Conservation (phyloP, 2,797 vertebrate genomes). For the Chaunax sp. region DNA sequence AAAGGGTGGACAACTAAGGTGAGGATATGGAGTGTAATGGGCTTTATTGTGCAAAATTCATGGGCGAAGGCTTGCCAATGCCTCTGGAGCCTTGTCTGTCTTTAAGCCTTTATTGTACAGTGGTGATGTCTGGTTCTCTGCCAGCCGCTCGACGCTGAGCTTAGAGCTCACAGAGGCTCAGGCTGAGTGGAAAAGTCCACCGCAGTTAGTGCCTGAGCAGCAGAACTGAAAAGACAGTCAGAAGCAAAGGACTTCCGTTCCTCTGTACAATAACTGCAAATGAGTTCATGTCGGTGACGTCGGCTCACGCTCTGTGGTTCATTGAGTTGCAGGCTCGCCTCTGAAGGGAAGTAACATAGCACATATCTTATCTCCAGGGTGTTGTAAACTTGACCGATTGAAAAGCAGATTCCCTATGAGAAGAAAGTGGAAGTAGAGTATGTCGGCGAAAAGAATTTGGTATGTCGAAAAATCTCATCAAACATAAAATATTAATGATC, state of each 20-base stretch:
- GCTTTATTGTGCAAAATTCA: conserved; percentile 68
- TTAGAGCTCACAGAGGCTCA: conserved; percentile 62
- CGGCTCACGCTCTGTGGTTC: conserved; percentile 26
- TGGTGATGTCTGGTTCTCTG: conserved; percentile 59
- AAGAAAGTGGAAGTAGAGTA: background rate
- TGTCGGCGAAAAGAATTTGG: background rate
- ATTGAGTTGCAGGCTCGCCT: conserved; percentile 7
- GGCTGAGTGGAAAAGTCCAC: conserved; percentile 69
- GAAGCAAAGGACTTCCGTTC: no score
- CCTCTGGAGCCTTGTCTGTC: conserved; percentile 63
- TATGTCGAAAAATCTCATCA: no score
- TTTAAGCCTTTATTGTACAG: conserved; percentile 59
- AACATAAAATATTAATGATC: conserved; percentile 4
- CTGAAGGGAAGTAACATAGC: background rate
- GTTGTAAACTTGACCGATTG: background rate
- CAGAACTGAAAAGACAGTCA: conserved; percentile 37
- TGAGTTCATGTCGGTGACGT: conserved; percentile 26
- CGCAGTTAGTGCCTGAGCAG: conserved; percentile 44
- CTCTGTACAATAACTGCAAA: background rate
- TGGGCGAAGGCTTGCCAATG: conserved; percentile 53
- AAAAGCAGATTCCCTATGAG: conserved; percentile 2
- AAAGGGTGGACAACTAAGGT: conserved; percentile 62
- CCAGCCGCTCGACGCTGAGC: conserved; percentile 59
- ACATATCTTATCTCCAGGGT: background rate
- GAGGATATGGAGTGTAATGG: conserved; percentile 63